Evolutionary conservation across 2,888 invertebrate genomes (phyloP), one percentile per base, ranked within the genome.

Genomic region (Eristalinus sepulchralis): DNA sequence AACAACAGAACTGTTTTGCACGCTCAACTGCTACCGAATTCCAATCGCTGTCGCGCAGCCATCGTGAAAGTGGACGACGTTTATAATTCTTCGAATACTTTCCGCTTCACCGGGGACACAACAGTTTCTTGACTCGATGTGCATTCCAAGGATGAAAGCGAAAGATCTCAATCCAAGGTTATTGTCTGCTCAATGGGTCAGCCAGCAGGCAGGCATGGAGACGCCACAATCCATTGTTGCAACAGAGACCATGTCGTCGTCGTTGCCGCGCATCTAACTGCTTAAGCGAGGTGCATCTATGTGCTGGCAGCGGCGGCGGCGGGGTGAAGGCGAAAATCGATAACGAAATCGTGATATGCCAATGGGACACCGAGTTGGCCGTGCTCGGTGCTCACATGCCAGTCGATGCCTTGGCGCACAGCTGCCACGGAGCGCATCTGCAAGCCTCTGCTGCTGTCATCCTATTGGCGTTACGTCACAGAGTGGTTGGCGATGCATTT

Each of bases 281-380:
- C 36, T 24, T 4, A 2, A 20, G 17, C 22, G 20, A 17, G 70
- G 39, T 62, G 64, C 47, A 27, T n/a, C 55, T 71, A 70, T 47
- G 59, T 68, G 47, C 55, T 24, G 55, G n/a, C n/a, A 24, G 55
- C 5, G 27, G 27, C 27, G 27, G 27, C 27, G 75, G 34, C 59
- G 70, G 59, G 66, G 68, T 85, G 72, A 77, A 81, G 73, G 81
- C 77, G 81, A 81, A 85, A 85, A 85, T 78, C 85, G 85, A 85
- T 85, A 85, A 85, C 77, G 78, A 68, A 81, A 73, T 85, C 85
- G 85, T 85, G 85, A 85, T 82, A 85, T 85, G 85, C 82, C 85
- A 85, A 66, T 85, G 85, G 85, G 77, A 85, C 85, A 85, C 39
- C 13, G 34, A 53, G 36, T 67, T 6, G 13, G 47, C 27, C 63